Evolutionary conservation across 1,140 invertebrate species (phyloP).

Genomic region (Lucilia sericata): DNA sequence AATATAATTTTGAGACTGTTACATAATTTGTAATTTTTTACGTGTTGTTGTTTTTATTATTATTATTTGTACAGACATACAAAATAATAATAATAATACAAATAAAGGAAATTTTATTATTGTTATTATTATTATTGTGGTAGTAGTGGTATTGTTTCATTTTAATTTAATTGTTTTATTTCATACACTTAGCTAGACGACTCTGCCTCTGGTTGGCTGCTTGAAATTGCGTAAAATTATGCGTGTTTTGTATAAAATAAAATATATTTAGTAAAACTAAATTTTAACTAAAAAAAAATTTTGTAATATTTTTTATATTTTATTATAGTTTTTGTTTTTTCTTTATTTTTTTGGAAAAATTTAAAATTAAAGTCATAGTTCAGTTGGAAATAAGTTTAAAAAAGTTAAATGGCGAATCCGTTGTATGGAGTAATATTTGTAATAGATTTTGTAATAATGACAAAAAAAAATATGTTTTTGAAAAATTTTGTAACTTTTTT

Average conservation of each 20-base stretch:
- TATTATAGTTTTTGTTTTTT: too few species aligned
- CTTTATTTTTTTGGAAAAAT: too few species aligned
- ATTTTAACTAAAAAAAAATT: not conserved
- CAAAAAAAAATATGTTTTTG: too few species aligned
- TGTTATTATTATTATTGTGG: not conserved
- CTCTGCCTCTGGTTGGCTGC: too few species aligned
- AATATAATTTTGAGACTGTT: not conserved
- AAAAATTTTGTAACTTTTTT: too few species aligned
- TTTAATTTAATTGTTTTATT: not conserved
- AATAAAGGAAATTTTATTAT: not conserved
- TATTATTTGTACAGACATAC: not conserved
- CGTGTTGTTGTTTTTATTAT: not conserved
- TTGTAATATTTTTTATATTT: not conserved
- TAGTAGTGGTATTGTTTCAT: not conserved
- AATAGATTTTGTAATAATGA: too few species aligned
- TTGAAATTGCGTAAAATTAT: not conserved
- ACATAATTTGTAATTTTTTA: slow-evolving; percentile 8
- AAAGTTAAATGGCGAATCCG: too few species aligned
- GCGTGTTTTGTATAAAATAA: not conserved
- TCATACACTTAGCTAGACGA: not conserved
- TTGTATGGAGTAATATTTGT: too few species aligned
- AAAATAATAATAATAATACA: not conserved
- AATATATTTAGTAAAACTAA: too few species aligned
- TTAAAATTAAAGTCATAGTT: not conserved
- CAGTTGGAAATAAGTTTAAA: not conserved